Evolutionary conservation across 2,888 invertebrate species (phyloP).

Genomic region (Cephus pulcher): DNA sequence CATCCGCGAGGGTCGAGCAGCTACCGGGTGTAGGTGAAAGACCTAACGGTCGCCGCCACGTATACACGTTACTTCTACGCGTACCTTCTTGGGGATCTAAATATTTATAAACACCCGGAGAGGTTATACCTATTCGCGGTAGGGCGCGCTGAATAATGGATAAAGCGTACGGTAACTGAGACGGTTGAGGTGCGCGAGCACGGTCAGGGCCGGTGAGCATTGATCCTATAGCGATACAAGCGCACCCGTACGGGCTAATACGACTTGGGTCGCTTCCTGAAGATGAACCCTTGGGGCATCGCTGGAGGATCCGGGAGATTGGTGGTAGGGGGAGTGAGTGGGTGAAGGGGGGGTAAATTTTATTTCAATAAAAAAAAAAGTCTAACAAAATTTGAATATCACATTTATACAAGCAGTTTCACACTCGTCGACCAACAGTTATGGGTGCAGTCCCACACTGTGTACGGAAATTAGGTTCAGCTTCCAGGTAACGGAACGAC

Average conservation of each 20-base stretch:
- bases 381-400: background rate
- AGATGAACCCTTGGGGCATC: background rate
- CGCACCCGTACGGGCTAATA: background rate
- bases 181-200: background rate
- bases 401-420: background rate
- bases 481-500: background rate
- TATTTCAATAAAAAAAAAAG: background rate
- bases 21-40: background rate
- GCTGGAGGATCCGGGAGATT: background rate
- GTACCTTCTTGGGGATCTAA: slow-evolving; percentile 33
- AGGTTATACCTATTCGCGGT: slow-evolving; percentile 35
- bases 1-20: background rate
- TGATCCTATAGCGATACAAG: background rate
- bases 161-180: slow-evolving; percentile 21
- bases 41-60: background rate
- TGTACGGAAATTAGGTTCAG: background rate
- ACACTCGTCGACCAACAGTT: background rate
- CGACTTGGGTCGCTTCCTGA: background rate
- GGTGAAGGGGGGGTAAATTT: background rate
- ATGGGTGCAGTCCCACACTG: background rate
- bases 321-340: background rate
- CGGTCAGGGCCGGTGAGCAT: slow-evolving; percentile 28
- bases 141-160: slow-evolving; percentile 48
- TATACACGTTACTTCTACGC: background rate
- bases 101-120: slow-evolving; percentile 52